Base-by-base conservation (phyloP, 2,797 vertebrate genomes). In the Clarias pachynema region DNA sequence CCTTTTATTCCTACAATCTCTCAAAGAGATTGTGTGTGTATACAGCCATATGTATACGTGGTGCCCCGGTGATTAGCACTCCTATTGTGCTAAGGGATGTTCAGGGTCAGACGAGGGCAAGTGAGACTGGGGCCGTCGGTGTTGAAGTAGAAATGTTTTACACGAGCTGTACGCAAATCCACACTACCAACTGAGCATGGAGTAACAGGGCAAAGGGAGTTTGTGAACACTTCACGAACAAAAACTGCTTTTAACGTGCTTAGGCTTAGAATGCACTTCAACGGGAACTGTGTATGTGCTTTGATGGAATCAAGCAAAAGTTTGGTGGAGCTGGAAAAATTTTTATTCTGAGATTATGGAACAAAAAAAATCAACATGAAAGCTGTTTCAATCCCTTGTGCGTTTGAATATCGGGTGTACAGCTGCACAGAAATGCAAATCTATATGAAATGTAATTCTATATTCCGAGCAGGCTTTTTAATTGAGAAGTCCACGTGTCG, bases 181-280 rank as follows among this genome's bases (percentile, higher is more conserved):
- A 16, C 53, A 26, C 56, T 69, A 66, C 49, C 31, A 82, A 60
- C 69, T 74, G 37, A 79, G 75, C 53, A 79, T 65, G 66, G 69
- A 78, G 86, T 84, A 85, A 79, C 81, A 73, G 75, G 34, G 73
- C 73, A 74, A 81, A 88, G 79, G 83, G 69, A 63, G 88, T 85
- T 81, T 56, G 56, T 77, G 53, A 59, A 59, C 56, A 15, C 80
- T 68, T 59, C 77, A 69, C 57, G 86, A 65, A 91, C 91, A 89
- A 89, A 88, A 91, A 90, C 90, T 88, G 91, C 31, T 90, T 92
- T 92, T 83, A 88, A 91, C 91, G 91, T 92, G 86, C 89, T 90
- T 78, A 60, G 85, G 86, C 89, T 90, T 89, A 86, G 88, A 83
- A 91, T 85, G 72, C 82, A 90, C 86, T 84, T 77, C 66, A 85